These are phyloP conservation scores for Sarcophaga subvicina DNA, from an alignment of 2,888 invertebrate species.

Conservation along the genomic window DNA sequence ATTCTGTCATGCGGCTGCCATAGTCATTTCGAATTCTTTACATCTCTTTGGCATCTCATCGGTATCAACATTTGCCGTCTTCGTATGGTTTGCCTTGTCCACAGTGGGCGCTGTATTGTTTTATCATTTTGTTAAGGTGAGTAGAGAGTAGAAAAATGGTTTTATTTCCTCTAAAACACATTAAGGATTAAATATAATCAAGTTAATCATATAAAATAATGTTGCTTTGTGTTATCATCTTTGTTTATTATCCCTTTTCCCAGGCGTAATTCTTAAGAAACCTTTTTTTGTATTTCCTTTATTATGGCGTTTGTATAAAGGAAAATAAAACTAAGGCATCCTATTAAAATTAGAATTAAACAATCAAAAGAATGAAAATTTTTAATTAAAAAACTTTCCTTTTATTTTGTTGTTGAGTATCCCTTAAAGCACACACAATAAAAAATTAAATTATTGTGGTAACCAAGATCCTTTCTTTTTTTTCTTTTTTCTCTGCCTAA, in stretches of 20 bases:
- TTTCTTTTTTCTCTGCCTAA: not conserved
- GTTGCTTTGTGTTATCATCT: too few relatives aligned
- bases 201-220: too few relatives aligned
- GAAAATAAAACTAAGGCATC: not conserved
- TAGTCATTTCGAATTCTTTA: conserved; percentile 88
- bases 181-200: too few relatives aligned
- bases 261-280: not conserved
- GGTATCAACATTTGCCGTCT: conserved; percentile 89
- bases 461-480: not conserved
- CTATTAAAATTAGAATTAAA: conserved; percentile 5
- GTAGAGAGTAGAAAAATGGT: conserved; percentile 63
- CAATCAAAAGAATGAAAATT: conserved; percentile 3
- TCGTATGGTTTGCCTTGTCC: conserved; percentile 89
- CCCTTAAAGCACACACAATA: not conserved
- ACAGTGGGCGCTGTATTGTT: conserved; percentile 90
- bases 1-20: conserved; percentile 91
- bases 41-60: conserved; percentile 89
- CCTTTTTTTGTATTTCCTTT: not conserved
- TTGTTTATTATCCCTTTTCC: too few relatives aligned
- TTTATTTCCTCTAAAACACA: too few relatives aligned
- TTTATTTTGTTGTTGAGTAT: not conserved
- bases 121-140: conserved; percentile 93
- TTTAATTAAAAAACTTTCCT: conserved; percentile 53
- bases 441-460: too few relatives aligned
- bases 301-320: not conserved